Evolutionary conservation across 2,113 vertebrate species (phyloP).

Genomic region (Spermophilus dauricus): DNA sequence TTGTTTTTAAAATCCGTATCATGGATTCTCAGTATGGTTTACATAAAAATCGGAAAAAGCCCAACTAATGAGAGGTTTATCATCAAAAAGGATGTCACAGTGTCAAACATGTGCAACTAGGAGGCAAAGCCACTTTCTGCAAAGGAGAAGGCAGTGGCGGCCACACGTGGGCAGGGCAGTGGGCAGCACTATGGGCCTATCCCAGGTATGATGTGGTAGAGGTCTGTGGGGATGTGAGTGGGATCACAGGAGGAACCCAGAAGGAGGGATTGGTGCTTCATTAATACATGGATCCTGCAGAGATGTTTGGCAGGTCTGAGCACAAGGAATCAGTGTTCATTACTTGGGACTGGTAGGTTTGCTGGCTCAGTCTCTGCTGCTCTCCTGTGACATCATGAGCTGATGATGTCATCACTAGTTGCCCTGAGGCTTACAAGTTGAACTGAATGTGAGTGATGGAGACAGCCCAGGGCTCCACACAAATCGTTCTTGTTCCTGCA

Average conservation of each 20-base stretch:
- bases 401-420: no score
- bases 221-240: background rate
- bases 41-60: background rate
- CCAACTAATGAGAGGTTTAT: background rate
- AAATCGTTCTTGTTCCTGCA: background rate
- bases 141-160: background rate
- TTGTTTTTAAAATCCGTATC: background rate
- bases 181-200: no score
- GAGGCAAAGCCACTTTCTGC: background rate
- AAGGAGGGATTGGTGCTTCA: background rate
- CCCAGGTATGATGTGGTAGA: background rate
- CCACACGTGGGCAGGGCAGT: background rate
- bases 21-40: background rate
- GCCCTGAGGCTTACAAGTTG: background rate
- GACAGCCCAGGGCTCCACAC: background rate
- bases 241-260: no score
- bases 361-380: background rate
- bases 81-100: background rate
- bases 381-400: background rate
- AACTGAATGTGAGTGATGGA: background rate
- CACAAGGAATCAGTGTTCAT: rapidly evolving
- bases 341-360: background rate
- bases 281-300: background rate
- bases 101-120: background rate
- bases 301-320: background rate